Evolutionary conservation across 2,113 vertebrate species (phyloP).

Genomic region (cat (Felis catus)): DNA sequence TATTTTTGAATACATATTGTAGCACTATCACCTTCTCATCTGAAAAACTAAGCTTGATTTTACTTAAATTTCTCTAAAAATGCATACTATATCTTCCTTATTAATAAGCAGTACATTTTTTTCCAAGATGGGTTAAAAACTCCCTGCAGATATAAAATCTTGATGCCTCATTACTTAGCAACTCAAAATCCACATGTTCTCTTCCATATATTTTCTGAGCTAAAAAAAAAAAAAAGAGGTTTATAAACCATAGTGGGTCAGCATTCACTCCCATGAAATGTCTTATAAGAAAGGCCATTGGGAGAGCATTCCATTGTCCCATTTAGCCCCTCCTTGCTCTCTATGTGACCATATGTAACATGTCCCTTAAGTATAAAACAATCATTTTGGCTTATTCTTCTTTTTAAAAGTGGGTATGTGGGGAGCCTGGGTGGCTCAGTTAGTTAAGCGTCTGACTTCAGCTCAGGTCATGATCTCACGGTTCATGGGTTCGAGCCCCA

Average conservation of each 20-base stretch:
- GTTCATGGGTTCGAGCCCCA: too few relatives aligned
- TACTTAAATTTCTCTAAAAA: not conserved
- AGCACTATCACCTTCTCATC: not conserved
- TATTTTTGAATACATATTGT: not conserved
- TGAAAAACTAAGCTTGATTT: constrained; percentile 10
- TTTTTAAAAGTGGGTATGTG: not conserved
- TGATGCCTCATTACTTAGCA: not conserved
- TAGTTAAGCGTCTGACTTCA: too few relatives aligned
- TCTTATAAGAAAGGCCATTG: not conserved
- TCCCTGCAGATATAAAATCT: not conserved
- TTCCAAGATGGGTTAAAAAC: not conserved
- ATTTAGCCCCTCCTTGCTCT: not conserved
- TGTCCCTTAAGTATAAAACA: not conserved
- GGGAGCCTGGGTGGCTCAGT: too few relatives aligned
- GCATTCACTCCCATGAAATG: not conserved
- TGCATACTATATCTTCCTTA: not conserved
- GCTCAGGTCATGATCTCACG: too few relatives aligned
- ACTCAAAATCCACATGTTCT: not conserved
- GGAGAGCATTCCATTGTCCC: not conserved
- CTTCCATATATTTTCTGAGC: not conserved
- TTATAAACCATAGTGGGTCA: not conserved
- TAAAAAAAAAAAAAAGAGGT: not conserved
- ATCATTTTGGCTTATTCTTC: not conserved
- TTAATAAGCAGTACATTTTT: not conserved
- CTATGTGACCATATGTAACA: not conserved